Percentiles rank a stretch among this genome's conserved stretches.
Evolutionary conservation across 2,113 vertebrate species (phyloP).

Genomic region (Pygoscelis antarcticus): DNA sequence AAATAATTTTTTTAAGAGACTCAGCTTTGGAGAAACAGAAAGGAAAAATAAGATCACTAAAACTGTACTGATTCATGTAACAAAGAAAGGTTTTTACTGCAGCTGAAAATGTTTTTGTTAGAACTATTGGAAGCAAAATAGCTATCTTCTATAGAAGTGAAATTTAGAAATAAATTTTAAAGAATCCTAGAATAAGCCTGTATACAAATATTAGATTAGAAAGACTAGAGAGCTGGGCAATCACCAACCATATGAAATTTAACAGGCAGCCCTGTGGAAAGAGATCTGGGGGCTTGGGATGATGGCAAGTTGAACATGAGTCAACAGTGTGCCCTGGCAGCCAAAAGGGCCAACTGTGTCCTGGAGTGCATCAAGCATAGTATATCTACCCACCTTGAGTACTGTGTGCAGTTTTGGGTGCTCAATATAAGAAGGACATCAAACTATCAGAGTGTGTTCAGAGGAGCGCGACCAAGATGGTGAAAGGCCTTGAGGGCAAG

Average conservation of each 20-base stretch:
- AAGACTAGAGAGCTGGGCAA: neutral
- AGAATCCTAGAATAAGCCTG: neutral
- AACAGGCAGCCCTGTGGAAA: fast-evolving
- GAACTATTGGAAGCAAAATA: neutral
- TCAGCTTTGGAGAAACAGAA: neutral
- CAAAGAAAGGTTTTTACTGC: neutral
- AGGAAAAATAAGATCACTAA: neutral
- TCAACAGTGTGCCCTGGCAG: neutral
- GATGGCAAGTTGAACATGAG: neutral
- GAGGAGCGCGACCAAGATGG: fast-evolving
- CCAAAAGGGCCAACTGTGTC: neutral
- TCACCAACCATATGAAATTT: fast-evolving
- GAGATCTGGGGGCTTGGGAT: neutral
- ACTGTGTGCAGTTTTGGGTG: too few species aligned
- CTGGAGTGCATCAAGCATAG: neutral
- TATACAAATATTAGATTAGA: neutral
- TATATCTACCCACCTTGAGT: fast-evolving
- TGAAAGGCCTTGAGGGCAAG: neutral
- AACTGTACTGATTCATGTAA: neutral
- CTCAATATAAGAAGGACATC: neutral
- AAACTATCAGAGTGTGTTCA: neutral
- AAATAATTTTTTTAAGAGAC: neutral
- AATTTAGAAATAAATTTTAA: neutral
- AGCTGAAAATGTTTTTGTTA: neutral
- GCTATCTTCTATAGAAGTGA: neutral